These are phyloP conservation scores for Ephydatia muelleri DNA, from an alignment of 37 sponge, comb jelly and placozoan species.

Conservation along the genomic window DNA sequence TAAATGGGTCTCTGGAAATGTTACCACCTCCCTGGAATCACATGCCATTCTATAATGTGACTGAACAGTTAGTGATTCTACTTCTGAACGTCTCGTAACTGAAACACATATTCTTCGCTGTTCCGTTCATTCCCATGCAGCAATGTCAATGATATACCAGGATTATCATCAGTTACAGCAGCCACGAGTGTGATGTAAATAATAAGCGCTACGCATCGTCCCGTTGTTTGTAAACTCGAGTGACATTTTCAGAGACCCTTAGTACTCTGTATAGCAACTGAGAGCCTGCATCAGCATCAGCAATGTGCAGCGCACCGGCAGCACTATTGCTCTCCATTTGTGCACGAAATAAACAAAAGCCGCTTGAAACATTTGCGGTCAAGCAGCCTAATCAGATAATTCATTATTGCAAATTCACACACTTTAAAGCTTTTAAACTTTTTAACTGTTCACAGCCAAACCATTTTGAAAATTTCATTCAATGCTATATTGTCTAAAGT, in stretches of 20 bases:
- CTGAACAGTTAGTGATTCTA: not conserved
- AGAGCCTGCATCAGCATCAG: slow-evolving; percentile 1
- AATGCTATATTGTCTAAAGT: not conserved
- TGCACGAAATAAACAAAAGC: not conserved
- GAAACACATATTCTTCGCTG: not conserved
- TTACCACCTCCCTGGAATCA: not conserved
- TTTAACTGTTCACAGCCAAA: not conserved
- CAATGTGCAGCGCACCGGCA: not conserved
- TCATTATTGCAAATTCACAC: not conserved
- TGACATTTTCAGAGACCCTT: not conserved
- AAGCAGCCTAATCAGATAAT: not conserved
- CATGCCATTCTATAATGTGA: not conserved
- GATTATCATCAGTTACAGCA: not conserved
- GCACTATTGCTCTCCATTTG: not conserved
- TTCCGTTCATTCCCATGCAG: not conserved
- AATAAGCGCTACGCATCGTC: not conserved
- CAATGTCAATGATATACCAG: not conserved
- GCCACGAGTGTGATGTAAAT: not conserved
- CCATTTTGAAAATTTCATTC: not conserved
- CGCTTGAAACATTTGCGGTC: not conserved
- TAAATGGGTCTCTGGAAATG: slow-evolving; percentile 1
- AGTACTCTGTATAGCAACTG: slow-evolving; percentile 1
- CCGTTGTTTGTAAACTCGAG: not conserved
- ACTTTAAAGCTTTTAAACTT: not conserved
- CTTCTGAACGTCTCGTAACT: slow-evolving; percentile 1